Evolutionary conservation across 2,797 vertebrate genomes (phyloP), one percentile per base, ranked within the genome.

Genomic region (Hippopotamyrus pictus): DNA sequence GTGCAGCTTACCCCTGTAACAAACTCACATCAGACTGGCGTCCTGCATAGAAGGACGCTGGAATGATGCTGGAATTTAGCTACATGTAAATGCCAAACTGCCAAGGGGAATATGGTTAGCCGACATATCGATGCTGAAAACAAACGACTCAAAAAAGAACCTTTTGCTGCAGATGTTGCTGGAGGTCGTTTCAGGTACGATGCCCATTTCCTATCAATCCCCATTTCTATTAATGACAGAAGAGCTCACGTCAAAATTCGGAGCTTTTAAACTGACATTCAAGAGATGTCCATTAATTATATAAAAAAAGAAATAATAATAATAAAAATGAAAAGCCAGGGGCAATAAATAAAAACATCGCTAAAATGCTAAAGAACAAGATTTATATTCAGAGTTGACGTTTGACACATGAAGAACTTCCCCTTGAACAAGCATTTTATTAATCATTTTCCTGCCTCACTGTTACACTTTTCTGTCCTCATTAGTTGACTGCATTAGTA

Each of bases 381-480:
- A 79, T 79, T 79, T 79, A 41, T 19, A 46, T 79, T 41, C 33
- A 79, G 76, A 44, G 73, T 19, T 79, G 37, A 44, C 37, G 41
- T 29, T 46, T 44, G 41, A 79, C 37, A 79, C 76, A 79, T 76
- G 82, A 84, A 62, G n/a, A 89, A 84, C 14, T 25, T 83, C 79
- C 76, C 88, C 54, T 73, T 29, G 9, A 44, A 84, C 41, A 89
- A 79, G 69, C 22, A 89, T 59, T 84, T 84, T 46, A 73, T 73
- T 73, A 14, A 73, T 69, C 29, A 89, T 53, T 48, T 83, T 88
- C 22, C 33, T 14, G 44, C 48, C 82, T 89, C 59, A 84, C 54
- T 29, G 54, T 83, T 89, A 76, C 87, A 83, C 76, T 76, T 84
- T 41, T 59, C 76, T n/a, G 51, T 82, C 88, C 88, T 82, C 50